Conservation (phyloP, 2,888 invertebrate species). For the Tiphia femorata region DNA sequence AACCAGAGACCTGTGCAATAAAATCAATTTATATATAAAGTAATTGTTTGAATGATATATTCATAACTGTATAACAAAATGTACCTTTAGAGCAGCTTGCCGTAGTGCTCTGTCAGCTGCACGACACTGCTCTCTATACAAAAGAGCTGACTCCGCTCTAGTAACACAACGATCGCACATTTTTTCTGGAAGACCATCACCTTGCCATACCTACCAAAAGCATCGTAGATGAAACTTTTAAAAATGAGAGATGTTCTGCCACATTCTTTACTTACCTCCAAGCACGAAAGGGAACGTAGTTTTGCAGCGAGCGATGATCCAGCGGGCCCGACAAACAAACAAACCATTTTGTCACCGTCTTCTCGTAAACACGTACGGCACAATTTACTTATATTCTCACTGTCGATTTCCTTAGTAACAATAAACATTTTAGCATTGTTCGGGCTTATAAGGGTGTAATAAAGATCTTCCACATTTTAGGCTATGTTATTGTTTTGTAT, state of each 20-base stretch:
- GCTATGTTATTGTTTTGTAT: not conserved
- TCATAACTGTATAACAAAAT: not conserved
- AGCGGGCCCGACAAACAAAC: slow-evolving; percentile 63
- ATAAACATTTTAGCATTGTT: slow-evolving; percentile 56
- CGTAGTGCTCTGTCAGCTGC: slow-evolving; percentile 65
- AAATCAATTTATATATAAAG: not conserved
- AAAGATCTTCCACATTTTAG: not conserved
- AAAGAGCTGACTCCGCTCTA: slow-evolving; percentile 64
- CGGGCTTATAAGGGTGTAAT: not conserved
- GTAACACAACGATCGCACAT: slow-evolving; percentile 66
- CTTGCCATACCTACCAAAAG: slow-evolving; percentile 61
- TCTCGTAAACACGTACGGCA: slow-evolving; percentile 65
- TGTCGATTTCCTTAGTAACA: slow-evolving; percentile 65
- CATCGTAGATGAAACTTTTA: not conserved
- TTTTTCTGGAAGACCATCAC: slow-evolving; percentile 66
- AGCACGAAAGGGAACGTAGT: slow-evolving; percentile 63
- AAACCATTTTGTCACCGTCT: slow-evolving; percentile 66
- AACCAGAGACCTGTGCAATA: slow-evolving; percentile 53
- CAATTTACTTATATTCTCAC: slow-evolving; percentile 64
- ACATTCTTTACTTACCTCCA: slow-evolving; percentile 62
- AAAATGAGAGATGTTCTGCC: not conserved
- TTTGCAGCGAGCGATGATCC: slow-evolving; percentile 66
- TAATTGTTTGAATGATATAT: no score
- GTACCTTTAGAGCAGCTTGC: slow-evolving; percentile 62
- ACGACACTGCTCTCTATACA: slow-evolving; percentile 65